These are phyloP conservation scores for Tridacna gigas DNA, from an alignment of 2,888 invertebrate species.

Conservation along the genomic window DNA sequence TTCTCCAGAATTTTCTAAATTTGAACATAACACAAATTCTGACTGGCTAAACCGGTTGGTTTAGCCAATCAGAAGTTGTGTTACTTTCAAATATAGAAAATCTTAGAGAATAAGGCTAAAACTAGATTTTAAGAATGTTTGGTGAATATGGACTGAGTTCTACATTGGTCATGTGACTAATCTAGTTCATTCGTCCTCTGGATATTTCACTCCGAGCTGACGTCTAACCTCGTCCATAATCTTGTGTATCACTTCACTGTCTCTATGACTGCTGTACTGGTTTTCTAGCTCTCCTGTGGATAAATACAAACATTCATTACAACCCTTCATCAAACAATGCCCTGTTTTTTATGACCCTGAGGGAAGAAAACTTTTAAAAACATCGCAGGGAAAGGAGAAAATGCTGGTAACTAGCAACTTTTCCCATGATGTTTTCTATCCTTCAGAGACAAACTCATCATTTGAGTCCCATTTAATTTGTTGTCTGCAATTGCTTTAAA, in stretches of 20 bases:
- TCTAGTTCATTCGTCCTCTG: conserved; percentile 38
- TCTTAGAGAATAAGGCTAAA: too few species aligned
- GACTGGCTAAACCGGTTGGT: too few species aligned
- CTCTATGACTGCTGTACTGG: conserved; percentile 63
- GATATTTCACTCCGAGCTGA: conserved; percentile 72
- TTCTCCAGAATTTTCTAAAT: too few species aligned
- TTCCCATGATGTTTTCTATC: not conserved
- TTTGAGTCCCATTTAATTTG: too few species aligned
- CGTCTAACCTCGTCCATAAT: conserved; percentile 73
- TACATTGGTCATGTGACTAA: not conserved
- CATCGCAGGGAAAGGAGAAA: not conserved
- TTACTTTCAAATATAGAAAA: too few species aligned
- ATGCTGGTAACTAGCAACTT: not conserved
- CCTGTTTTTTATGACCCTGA: not conserved
- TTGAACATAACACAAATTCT: too few species aligned
- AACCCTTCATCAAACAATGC: not conserved
- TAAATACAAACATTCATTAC: not conserved
- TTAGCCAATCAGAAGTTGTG: too few species aligned
- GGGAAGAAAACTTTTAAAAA: not conserved
- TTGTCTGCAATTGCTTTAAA: too few species aligned
- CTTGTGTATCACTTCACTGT: conserved; percentile 70
- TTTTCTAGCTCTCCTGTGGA: conserved; percentile 73
- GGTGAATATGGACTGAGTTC: too few species aligned
- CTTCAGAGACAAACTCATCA: too few species aligned
- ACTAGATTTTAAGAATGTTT: too few species aligned